Evolutionary conservation across 2,113 vertebrate genomes (phyloP), one percentile per base, ranked within the genome.

Genomic region (Cyphomyrus plagiostoma): DNA sequence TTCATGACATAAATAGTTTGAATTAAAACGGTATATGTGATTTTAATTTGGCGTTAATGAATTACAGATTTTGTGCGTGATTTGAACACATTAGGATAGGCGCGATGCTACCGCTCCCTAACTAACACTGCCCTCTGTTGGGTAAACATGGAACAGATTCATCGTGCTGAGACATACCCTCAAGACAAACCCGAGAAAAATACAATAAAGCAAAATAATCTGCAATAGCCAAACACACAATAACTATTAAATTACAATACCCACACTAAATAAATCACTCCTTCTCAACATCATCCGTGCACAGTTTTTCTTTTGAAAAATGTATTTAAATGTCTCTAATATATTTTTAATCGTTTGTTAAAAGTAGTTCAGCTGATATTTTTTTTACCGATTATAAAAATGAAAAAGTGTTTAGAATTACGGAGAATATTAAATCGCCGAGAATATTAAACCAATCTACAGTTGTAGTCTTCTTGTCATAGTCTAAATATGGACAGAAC

Each of bases 101-200:
- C 89, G 92, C 90, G 26, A 39, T 19, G 13, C 19, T 56, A n/a
- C 56, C 89, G 94, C 92, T 91, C 92, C 93, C 94, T 95, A 94
- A 94, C 91, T 94, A 95, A 96, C 93, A 94, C 94, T 94, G 94
- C 95, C 95, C 95, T 95, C 95, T 96, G 94, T 96, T 95, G 96
- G 94, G 9, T 50, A 93, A 80, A 91, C 85, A 91, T 56, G 89
- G 90, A 80, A 87, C 83, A 86, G 3, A 88, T 86, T 88, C n/a
- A 13, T 45, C 3, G n/a, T 26, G 49, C 87, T 92, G 5, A 39
- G 86, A 52, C 58, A 86, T 91, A 90, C 88, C 89, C 89, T 50
- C 9, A 11, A 62, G 86, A 74, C 39, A 42, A 56, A 11, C 21
- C 39, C 26, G 15, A 48, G 50, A 26, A 88, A 48, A 45, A 56